Evolutionary conservation across 2,888 invertebrate genomes (phyloP).

Genomic region (Pinctada fucata): DNA sequence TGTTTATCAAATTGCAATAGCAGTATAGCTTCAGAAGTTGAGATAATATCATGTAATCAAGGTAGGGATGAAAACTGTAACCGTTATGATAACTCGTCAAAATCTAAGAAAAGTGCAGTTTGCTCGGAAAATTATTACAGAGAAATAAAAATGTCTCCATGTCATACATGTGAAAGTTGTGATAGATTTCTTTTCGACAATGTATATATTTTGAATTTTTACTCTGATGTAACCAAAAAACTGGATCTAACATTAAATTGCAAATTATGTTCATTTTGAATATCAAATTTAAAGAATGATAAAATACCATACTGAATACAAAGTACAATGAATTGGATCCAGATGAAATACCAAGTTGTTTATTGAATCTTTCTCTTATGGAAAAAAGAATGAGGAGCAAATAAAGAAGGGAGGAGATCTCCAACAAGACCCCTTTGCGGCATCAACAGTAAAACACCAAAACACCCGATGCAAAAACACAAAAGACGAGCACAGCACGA

Average conservation of each 20-base stretch:
- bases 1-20: no score
- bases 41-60: no score
- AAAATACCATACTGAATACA: slow-evolving; percentile 22
- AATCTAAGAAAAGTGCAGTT: no score
- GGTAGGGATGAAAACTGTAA: no score
- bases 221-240: not conserved
- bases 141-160: not conserved
- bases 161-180: slow-evolving; percentile 21
- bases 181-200: slow-evolving; percentile 22
- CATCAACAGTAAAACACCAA: no score
- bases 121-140: not conserved
- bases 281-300: slow-evolving; percentile 1
- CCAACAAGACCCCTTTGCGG: no score
- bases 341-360: slow-evolving; percentile 28
- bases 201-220: not conserved
- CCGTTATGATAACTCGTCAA: no score
- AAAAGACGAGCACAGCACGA: no score
- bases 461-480: no score
- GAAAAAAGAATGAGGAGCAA: slow-evolving; percentile 34
- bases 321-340: slow-evolving; percentile 26
- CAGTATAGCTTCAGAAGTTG: no score
- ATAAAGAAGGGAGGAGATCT: no score
- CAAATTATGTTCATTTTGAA: slow-evolving; percentile 9
- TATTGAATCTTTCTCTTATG: slow-evolving; percentile 22
- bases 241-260: no score